These are phyloP conservation scores for Ecdyonurus torrentis DNA, from an alignment of 2,888 invertebrate species.

Conservation along the genomic window DNA sequence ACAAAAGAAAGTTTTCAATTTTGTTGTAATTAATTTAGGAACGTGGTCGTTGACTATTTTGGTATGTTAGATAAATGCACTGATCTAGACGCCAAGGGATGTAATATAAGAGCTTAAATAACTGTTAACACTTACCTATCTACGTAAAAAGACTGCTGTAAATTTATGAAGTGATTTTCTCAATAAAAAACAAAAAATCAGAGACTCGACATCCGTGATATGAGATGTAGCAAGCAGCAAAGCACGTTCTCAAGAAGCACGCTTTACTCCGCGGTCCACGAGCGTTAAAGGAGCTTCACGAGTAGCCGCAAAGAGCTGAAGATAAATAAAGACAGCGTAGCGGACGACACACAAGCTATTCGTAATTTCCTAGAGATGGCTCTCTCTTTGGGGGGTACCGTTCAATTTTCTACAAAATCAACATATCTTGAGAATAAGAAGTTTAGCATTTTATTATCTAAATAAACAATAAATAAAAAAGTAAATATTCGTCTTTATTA, in stretches of 20 bases:
- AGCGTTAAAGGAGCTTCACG: background rate
- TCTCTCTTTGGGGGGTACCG: background rate
- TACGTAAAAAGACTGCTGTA: no score
- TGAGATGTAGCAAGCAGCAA: background rate
- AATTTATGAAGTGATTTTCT: no score
- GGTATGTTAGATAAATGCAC: no score
- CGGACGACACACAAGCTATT: background rate
- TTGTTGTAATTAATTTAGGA: no score
- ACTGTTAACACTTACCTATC: background rate
- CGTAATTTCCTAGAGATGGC: background rate
- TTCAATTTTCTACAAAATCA: no score
- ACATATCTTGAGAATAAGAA: no score
- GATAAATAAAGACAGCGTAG: background rate
- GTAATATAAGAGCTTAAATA: background rate
- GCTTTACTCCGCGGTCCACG: background rate
- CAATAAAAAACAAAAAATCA: background rate
- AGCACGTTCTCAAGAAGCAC: background rate
- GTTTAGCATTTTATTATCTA: no score
- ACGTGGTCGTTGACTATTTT: no score
- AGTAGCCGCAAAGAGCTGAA: background rate
- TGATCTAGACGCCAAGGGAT: no score
- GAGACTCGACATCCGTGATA: background rate
- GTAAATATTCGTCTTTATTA: no score
- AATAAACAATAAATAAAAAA: no score
- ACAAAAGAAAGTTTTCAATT: no score